Evolutionary conservation across 2,888 invertebrate species (phyloP), one percentile per base, ranked within the genome.

Genomic region (Mimumesa dahlbomi): DNA sequence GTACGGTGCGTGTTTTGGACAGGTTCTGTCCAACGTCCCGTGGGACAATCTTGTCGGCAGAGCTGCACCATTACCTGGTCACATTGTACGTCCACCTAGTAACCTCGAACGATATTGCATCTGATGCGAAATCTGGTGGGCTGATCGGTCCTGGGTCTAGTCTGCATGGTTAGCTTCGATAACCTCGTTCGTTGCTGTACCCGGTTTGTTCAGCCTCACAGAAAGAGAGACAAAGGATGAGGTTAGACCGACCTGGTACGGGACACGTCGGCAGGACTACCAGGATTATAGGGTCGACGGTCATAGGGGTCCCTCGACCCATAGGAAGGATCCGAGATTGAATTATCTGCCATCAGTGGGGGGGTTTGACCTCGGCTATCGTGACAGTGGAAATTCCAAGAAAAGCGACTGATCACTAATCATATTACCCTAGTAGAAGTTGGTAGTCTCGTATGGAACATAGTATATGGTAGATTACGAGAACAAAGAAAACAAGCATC

Each of bases 111-210:
- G 82, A 84, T 85, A 85, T 86, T 82, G 82, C 82, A 75, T 80
- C 82, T 74, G 76, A 84, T 85, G 84, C 82, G 78, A 82, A 81
- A 84, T 84, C 81, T 74, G 75, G 69, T 63, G 58, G 75, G 58
- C 79, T 75, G 76, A 77, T 72, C 75, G 68, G 34, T 45, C 49
- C 65, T 65, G 18, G 46, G 13, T 67, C 68, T 63, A 65, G 73
- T 63, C 76, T 75, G 79, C 75, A 79, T 82, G 82, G 79, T 73
- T 73, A 68, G 78, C 77, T 80, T 82, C 85, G 85, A 86, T 86
- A 85, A 85, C 81, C 85, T 64, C 71, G 50, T 63, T 67, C 73
- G 38, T 4, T 18, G 48, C 59, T 62, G 40, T 19, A 7, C 36
- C 38, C 50, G 50, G 52, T 64, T 64, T 53, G 49, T 63, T 56